phyloP scores from a whole-genome alignment of 2,888 invertebrate species.

The Enoplolaimus lenunculus region DNA sequence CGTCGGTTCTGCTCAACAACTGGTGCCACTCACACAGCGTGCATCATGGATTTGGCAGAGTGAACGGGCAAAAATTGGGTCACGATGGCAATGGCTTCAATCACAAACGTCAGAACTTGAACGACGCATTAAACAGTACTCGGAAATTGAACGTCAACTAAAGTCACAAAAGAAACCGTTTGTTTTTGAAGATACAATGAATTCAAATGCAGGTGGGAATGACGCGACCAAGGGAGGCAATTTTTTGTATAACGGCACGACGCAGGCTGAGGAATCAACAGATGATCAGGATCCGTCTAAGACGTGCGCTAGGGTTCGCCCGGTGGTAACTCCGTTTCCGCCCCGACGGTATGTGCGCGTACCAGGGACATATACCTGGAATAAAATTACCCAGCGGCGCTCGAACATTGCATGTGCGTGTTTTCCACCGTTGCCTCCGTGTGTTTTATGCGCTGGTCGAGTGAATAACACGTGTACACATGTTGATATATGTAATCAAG shows the following conservation, averaged over 20 bases:
- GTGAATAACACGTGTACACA: not conserved
- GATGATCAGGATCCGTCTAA: too few species aligned
- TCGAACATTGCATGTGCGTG: not conserved
- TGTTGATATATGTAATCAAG: not conserved
- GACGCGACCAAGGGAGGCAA: too few species aligned
- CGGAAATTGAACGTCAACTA: not conserved
- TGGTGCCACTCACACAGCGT: too few species aligned
- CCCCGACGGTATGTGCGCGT: not conserved
- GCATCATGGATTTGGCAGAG: not conserved
- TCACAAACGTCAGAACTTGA: not conserved
- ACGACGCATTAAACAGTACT: not conserved
- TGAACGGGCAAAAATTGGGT: not conserved
- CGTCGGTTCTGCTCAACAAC: too few species aligned
- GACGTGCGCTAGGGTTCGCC: not conserved
- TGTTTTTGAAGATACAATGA: not conserved
- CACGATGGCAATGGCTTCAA: not conserved
- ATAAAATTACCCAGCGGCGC: not conserved
- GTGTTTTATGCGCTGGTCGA: not conserved
- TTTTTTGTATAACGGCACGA: too few species aligned
- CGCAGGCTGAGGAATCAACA: too few species aligned
- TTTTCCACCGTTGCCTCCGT: not conserved
- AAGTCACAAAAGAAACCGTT: not conserved
- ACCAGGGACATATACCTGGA: not conserved
- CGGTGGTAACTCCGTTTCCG: not conserved
- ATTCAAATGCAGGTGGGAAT: too few species aligned